These are phyloP conservation scores for Hepsetus odoe DNA, from an alignment of 2,113 vertebrate species.

Conservation along the genomic window DNA sequence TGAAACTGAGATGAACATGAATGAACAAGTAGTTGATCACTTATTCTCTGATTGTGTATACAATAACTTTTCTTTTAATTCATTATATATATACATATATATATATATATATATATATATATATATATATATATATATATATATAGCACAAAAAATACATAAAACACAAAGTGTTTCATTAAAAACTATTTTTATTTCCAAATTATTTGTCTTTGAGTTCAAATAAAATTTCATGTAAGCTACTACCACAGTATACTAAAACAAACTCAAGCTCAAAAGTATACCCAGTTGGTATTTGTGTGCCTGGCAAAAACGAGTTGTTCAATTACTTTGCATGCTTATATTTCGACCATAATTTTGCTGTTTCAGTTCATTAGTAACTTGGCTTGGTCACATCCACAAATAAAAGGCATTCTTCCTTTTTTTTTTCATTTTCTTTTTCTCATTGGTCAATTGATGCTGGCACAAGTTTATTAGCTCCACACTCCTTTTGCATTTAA, in stretches of 20 bases:
- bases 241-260: slow-evolving; percentile 16
- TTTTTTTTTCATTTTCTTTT: slow-evolving; percentile 31
- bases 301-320: slow-evolving; percentile 43
- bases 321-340: slow-evolving; percentile 50
- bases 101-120: no score
- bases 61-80: slow-evolving; percentile 8
- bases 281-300: slow-evolving; percentile 15
- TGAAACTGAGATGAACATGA: slow-evolving; percentile 30
- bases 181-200: slow-evolving; percentile 26
- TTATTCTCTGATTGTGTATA: slow-evolving; percentile 39
- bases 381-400: slow-evolving; percentile 38
- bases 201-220: not conserved
- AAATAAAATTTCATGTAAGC: not conserved
- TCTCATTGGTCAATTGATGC: slow-evolving; percentile 44
- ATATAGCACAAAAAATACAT: no score
- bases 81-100: no score
- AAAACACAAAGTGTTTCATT: slow-evolving; percentile 29
- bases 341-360: slow-evolving; percentile 56
- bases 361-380: slow-evolving; percentile 57
- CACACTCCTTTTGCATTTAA: slow-evolving; percentile 45
- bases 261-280: slow-evolving; percentile 14
- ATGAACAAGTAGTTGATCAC: slow-evolving; percentile 27
- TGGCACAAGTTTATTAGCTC: slow-evolving; percentile 33
- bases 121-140: no score
- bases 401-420: slow-evolving; percentile 48